A percentile compares a stretch with the other conserved stretches of the same genome.
phyloP scores from a whole-genome alignment of 1,140 invertebrate species.

The Brachionus asplanchnoidis region DNA sequence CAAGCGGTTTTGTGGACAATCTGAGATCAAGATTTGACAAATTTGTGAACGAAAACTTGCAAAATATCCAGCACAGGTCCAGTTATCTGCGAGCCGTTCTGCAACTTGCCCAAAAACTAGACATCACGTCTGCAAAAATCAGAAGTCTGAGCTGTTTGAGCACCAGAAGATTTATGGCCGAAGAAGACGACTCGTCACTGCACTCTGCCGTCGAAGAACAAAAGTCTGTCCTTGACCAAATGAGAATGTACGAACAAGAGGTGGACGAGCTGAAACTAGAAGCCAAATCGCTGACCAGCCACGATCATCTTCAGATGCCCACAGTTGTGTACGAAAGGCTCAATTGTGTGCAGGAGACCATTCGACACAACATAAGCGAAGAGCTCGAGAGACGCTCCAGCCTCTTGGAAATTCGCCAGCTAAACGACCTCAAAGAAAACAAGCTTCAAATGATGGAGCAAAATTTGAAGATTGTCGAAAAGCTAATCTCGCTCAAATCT shows the following conservation, averaged over 20 bases:
- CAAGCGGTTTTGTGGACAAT: neutral
- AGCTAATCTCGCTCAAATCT: neutral
- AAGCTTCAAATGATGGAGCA: neutral
- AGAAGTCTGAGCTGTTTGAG: neutral
- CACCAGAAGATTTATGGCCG: slow-evolving; percentile 14
- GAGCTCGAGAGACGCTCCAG: slow-evolving; percentile 31
- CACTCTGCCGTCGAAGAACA: slow-evolving; percentile 32
- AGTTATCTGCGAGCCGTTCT: neutral
- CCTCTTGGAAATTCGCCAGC: neutral
- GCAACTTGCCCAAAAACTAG: neutral
- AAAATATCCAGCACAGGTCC: neutral
- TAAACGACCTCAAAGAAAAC: neutral
- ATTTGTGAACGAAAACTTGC: neutral
- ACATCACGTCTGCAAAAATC: neutral
- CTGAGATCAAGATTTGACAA: neutral
- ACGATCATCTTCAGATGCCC: neutral
- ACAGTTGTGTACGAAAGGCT: slow-evolving; percentile 11
- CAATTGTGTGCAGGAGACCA: slow-evolving; percentile 24
- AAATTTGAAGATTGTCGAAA: neutral
- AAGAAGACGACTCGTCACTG: slow-evolving; percentile 32
- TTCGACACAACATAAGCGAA: slow-evolving; percentile 8
- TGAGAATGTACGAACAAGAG: slow-evolving; percentile 28
- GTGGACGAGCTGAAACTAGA: neutral
- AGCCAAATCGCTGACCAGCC: neutral
- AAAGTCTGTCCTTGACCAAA: slow-evolving; percentile 9